A percentile compares a stretch with the other conserved stretches of the same genome.
Conservation (phyloP, 2,888 invertebrate species). For the Cylindroiulus punctatus region DNA sequence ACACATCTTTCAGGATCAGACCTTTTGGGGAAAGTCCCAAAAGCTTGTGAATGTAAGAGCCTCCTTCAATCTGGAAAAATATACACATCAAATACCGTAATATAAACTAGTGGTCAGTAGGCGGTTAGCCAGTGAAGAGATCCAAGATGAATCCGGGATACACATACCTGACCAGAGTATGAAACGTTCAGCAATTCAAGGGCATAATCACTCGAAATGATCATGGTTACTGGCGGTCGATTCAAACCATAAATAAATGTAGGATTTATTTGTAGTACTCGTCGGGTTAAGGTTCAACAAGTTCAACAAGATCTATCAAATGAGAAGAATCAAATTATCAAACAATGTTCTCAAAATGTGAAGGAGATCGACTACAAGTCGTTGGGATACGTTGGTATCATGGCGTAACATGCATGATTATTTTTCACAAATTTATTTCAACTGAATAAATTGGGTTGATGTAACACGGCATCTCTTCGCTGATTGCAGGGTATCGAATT, state of each 20-base stretch:
- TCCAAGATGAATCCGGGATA: not conserved
- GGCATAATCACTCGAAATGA: conserved; percentile 85
- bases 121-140: not conserved
- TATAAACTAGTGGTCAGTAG: too few species aligned
- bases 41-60: conserved; percentile 74
- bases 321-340: not conserved
- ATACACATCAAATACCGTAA: too few species aligned
- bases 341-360: too few species aligned
- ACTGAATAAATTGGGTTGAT: too few species aligned
- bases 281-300: too few species aligned
- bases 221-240: conserved; percentile 64
- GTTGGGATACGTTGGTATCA: too few species aligned
- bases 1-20: conserved; percentile 90
- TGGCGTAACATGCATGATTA: too few species aligned
- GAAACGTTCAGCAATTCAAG: conserved; percentile 88
- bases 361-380: too few species aligned
- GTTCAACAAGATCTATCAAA: not conserved
- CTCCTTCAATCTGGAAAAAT: conserved; percentile 59
- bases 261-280: not conserved
- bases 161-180: conserved; percentile 84
- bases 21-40: conserved; percentile 84
- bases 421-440: too few species aligned
- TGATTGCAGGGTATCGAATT: too few species aligned
- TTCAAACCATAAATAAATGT: not conserved
- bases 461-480: too few species aligned